Evolutionary conservation across 1,140 invertebrate genomes (phyloP), one percentile per base, ranked within the genome.

Genomic region (Batillaria attramentaria): DNA sequence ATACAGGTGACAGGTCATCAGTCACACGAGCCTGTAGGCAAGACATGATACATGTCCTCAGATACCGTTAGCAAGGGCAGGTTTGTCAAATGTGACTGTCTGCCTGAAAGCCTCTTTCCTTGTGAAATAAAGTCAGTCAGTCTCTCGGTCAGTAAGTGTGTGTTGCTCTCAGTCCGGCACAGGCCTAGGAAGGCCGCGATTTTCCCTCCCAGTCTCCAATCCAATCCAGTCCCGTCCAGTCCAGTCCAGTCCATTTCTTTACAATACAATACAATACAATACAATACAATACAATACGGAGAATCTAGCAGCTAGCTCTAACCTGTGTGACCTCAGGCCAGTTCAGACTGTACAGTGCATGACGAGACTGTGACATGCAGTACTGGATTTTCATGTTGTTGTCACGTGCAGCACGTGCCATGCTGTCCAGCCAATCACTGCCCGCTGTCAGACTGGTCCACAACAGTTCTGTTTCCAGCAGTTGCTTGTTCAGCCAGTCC

Each of bases 1-100:
- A 8, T 70, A 74, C 0, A 79, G 78, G 46, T 83, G 81, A 66
- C 89, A 89, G n/a, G 66, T 89, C 88, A 20, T 84, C 79, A 60
- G 84, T 87, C 0, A 83, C 88, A 18, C 88, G 78, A 6, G 79
- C 85, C 88, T 89, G 78, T 31, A n/a, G n/a, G n/a, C n/a, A n/a
- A n/a, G n/a, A n/a, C n/a, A n/a, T n/a, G n/a, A n/a, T n/a, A 16
- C 16, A 16, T 54, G 16, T n/a, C 50, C 16, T 16, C 16, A 54
- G n/a, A 54, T 16, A 54, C 16, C 16, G 16, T 54, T 54, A n/a
- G n/a, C 50, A 13, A 54, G 50, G 50, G n/a, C n/a, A 16, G 50
- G 50, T 54, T 16, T 54, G 50, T 16, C 50, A 13, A 54, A n/a
- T 54, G 39, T 8, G 0, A 37, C n/a, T n/a, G n/a, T n/a, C n/a